These are phyloP conservation scores for Amphiprion clarkii DNA, from an alignment of 2,797 vertebrate genomes.

Conservation along the genomic window DNA sequence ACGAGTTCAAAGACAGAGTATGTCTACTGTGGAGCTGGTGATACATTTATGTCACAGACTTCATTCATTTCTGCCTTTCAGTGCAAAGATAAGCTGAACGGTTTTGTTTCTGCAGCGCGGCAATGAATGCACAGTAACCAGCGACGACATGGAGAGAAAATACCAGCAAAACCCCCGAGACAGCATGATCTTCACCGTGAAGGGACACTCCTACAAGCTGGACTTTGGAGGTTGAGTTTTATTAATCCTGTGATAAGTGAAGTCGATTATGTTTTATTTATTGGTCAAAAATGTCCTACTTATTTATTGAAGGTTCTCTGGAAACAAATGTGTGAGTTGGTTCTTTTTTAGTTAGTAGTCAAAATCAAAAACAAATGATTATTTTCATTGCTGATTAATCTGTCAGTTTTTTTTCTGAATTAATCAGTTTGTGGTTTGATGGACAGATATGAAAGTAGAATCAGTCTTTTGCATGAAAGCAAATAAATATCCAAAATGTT, in stretches of 20 bases:
- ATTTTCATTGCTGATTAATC: no score
- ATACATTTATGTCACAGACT: neutral
- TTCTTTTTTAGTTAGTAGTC: no score
- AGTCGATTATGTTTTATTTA: neutral
- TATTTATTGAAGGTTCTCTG: neutral
- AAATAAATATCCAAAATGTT: no score
- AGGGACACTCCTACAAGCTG: conserved; percentile 52
- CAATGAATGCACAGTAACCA: conserved; percentile 59
- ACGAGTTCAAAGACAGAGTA: conserved; percentile 63
- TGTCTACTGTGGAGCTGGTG: neutral
- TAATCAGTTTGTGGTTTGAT: no score
- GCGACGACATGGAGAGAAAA: conserved; percentile 72
- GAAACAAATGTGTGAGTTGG: no score
- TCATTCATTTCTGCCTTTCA: neutral
- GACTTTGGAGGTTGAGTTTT: conserved; percentile 71
- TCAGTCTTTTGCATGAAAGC: no score
- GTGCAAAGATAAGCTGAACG: neutral
- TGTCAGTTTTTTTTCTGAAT: no score
- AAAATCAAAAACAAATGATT: no score
- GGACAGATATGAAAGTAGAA: no score
- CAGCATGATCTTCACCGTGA: conserved; percentile 60
- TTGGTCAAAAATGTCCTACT: neutral
- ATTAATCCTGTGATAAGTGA: neutral
- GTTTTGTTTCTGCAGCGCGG: conserved; percentile 42
- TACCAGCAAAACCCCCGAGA: conserved; percentile 50